Conservation (phyloP, 2,113 vertebrate genomes). For the Muntiacus reevesi region DNA sequence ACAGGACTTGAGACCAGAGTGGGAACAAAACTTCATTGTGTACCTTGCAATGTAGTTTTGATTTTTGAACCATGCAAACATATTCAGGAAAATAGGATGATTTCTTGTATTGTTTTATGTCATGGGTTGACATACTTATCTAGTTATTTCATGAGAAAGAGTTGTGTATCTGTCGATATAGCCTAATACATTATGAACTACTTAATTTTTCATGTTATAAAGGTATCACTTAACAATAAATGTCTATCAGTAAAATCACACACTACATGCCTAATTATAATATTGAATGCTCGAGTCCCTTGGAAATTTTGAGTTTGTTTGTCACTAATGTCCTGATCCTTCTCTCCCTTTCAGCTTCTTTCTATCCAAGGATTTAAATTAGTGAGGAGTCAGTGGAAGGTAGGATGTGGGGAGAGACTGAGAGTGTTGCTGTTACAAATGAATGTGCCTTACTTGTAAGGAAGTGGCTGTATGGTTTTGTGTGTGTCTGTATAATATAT, state of each 20-base stretch:
- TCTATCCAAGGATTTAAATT: slow-evolving; percentile 6
- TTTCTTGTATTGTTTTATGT: background rate
- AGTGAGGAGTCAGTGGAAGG: background rate
- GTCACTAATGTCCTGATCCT: background rate
- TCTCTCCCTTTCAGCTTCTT: background rate
- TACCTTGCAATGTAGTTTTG: background rate
- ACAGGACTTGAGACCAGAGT: background rate
- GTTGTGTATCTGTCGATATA: background rate
- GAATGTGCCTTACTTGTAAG: background rate
- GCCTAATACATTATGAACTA: background rate
- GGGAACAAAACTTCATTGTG: background rate
- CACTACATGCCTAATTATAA: background rate
- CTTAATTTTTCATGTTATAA: slow-evolving; percentile 1
- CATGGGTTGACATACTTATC: background rate
- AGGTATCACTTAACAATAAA: background rate
- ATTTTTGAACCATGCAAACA: background rate
- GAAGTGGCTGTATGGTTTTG: background rate
- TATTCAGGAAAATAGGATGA: background rate
- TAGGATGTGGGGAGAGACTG: background rate
- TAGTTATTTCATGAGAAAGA: background rate
- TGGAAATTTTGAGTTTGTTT: slow-evolving; percentile 27
- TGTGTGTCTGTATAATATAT: background rate
- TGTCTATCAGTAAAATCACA: background rate
- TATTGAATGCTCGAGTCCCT: background rate
- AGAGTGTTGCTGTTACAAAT: background rate